Evolutionary conservation across 2,888 invertebrate species (phyloP).

Genomic region (Biston stratarius): DNA sequence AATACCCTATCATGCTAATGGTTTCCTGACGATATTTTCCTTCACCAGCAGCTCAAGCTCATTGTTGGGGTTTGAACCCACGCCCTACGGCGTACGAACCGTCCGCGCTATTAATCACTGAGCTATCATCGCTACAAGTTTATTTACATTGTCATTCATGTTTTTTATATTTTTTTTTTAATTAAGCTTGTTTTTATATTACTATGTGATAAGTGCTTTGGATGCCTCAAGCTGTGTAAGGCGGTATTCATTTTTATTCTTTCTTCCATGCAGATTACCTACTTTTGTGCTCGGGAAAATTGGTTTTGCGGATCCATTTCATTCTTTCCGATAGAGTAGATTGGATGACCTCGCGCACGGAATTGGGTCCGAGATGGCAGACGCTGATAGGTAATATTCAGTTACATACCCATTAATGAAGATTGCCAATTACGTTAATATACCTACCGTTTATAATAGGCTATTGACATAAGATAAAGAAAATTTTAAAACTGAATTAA

Average conservation of each 20-base stretch:
- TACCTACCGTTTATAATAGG: no score
- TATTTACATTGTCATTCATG: no score
- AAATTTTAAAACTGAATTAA: not conserved
- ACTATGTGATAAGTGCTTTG: not conserved
- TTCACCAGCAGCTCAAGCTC: no score
- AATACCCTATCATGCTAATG: no score
- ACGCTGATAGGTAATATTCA: constrained; percentile 29
- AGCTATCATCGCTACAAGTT: no score
- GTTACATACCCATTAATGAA: constrained; percentile 16
- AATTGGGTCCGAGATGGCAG: constrained; percentile 51
- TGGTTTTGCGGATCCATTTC: constrained; percentile 48
- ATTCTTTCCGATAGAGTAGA: constrained; percentile 38
- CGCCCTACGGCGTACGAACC: no score
- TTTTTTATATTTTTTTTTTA: no score
- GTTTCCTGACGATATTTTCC: no score
- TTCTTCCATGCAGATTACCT: constrained; percentile 43
- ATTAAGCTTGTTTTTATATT: no score
- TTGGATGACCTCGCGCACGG: constrained; percentile 47
- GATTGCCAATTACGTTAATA: constrained; percentile 22
- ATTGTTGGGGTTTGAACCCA: no score
- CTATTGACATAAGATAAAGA: constrained; percentile 1
- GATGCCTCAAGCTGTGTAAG: not conserved
- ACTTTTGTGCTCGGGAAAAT: constrained; percentile 51
- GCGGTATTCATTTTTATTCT: not conserved
- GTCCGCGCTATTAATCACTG: no score